These are phyloP conservation scores for Mechanitis mazaeus DNA, from an alignment of 2,888 invertebrate genomes.

Conservation along the genomic window DNA sequence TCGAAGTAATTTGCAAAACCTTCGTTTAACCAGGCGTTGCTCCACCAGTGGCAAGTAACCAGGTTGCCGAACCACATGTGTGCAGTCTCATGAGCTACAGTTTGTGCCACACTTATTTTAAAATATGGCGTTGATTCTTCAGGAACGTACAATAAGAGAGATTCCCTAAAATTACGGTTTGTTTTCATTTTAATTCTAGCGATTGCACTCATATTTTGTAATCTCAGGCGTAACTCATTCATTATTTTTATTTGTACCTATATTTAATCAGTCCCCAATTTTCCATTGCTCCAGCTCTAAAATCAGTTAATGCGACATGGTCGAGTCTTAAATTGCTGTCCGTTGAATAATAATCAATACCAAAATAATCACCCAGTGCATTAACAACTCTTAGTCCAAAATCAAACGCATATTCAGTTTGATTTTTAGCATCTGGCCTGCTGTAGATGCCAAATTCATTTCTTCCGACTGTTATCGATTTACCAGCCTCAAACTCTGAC, in stretches of 20 bases:
- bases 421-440: constrained; percentile 80
- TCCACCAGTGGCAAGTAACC: constrained; percentile 87
- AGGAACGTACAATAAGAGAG: constrained; percentile 63
- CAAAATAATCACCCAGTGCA: constrained; percentile 76
- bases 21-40: constrained; percentile 83
- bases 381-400: constrained; percentile 74
- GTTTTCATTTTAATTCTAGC: no score
- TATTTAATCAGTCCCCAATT: constrained; percentile 94
- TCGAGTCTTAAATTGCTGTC: constrained; percentile 84
- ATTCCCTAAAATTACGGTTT: constrained; percentile 47
- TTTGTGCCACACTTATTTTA: constrained; percentile 75
- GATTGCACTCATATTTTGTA: neutral
- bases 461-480: constrained; percentile 39
- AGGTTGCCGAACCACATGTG: constrained; percentile 91
- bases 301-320: constrained; percentile 89
- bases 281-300: constrained; percentile 92
- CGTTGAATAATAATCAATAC: constrained; percentile 66
- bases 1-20: constrained; percentile 85
- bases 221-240: neutral
- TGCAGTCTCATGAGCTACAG: constrained; percentile 85
- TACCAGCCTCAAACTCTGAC: constrained; percentile 79
- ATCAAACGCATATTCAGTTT: constrained; percentile 80
- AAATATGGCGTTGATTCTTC: constrained; percentile 61
- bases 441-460: constrained; percentile 79
- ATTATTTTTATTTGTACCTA: constrained; percentile 60